These are phyloP conservation scores for Penaeus indicus DNA, from an alignment of 1,140 invertebrate species.

Conservation along the genomic window DNA sequence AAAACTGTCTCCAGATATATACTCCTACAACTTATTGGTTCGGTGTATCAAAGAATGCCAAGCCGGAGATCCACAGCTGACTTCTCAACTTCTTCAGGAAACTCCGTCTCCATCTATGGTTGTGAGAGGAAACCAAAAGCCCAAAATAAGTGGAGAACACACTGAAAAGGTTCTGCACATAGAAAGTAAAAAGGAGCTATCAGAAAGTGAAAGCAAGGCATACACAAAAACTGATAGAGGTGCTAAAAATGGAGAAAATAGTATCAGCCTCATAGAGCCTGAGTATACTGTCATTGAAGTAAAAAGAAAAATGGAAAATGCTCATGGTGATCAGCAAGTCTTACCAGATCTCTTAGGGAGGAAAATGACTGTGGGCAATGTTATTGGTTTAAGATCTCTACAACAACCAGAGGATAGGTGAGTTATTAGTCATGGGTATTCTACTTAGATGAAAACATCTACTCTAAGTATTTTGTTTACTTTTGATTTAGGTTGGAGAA, in stretches of 20 bases:
- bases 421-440: constrained; percentile 14
- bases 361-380: constrained; percentile 6
- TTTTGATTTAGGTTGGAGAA: background rate
- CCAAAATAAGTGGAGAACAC: background rate
- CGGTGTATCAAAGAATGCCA: constrained; percentile 83
- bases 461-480: too few species aligned
- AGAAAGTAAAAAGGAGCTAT: background rate
- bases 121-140: background rate
- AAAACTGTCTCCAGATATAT: constrained; percentile 78
- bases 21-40: constrained; percentile 86
- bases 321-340: background rate
- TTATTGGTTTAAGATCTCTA: constrained; percentile 34
- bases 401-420: constrained; percentile 46
- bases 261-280: background rate
- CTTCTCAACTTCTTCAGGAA: constrained; percentile 40
- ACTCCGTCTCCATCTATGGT: background rate
- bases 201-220: constrained; percentile 2
- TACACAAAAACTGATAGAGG: background rate
- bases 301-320: background rate
- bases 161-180: constrained; percentile 19
- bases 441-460: background rate
- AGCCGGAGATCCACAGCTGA: constrained; percentile 77
- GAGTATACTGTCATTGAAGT: background rate
- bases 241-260: background rate
- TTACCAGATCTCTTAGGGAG: constrained; percentile 46